Percentiles rank a stretch among this genome's conserved stretches.
These are phyloP conservation scores for Chymomyza costata DNA, from an alignment of 1,140 invertebrate genomes.

Conservation along the genomic window DNA sequence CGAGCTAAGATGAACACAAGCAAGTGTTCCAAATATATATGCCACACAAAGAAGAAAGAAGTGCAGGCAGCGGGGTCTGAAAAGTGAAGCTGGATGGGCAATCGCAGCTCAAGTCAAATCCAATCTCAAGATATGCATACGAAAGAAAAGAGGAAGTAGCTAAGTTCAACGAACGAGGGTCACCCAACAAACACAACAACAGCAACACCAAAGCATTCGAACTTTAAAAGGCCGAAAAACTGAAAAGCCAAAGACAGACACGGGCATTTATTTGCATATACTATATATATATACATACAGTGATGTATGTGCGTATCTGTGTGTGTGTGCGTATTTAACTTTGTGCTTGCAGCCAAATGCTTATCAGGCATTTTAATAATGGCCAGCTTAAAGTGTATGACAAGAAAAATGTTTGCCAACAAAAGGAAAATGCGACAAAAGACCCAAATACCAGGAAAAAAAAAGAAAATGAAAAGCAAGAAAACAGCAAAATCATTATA, in stretches of 20 bases:
- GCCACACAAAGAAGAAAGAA: conserved; percentile 47
- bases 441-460: conserved; percentile 39
- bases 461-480: no score
- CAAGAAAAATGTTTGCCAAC: conserved; percentile 70
- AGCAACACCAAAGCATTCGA: background rate
- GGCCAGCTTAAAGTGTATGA: conserved; percentile 68
- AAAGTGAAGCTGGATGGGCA: conserved; percentile 38
- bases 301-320: conserved; percentile 23
- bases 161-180: conserved; percentile 65
- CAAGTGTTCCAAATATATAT: no score
- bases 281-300: conserved; percentile 26
- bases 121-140: conserved; percentile 36
- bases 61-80: conserved; percentile 32
- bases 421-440: conserved; percentile 41
- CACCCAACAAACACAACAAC: no score
- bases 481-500: no score
- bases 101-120: conserved; percentile 38
- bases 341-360: conserved; percentile 64
- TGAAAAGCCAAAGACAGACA: conserved; percentile 62
- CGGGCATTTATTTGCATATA: conserved; percentile 29
- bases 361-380: conserved; percentile 71
- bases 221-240: no score
- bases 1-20: conserved; percentile 3
- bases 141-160: conserved; percentile 34
- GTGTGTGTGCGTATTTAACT: conserved; percentile 49